Conservation (phyloP, 2,888 invertebrate genomes). For the Philereme vetulata region DNA sequence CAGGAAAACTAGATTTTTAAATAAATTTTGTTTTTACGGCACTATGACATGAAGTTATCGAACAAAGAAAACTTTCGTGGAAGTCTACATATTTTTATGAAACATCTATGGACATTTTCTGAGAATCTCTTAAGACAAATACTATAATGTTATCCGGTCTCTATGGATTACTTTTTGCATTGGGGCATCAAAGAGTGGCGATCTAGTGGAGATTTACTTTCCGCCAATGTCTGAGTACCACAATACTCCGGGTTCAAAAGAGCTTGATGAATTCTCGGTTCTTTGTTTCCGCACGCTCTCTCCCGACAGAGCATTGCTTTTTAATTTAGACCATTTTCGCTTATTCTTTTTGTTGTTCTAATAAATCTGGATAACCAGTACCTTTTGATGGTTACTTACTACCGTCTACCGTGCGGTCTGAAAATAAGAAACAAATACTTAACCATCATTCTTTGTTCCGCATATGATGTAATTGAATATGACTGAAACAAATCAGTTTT, state of each 20-base stretch:
- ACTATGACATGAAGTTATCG: too few species aligned
- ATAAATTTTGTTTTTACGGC: too few species aligned
- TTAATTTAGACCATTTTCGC: conserved; percentile 80
- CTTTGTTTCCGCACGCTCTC: conserved; percentile 80
- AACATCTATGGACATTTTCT: too few species aligned
- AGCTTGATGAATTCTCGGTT: conserved; percentile 79
- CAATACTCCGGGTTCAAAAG: conserved; percentile 78
- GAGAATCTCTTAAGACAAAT: background rate
- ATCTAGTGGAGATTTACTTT: conserved; percentile 77
- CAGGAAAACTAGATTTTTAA: too few species aligned
- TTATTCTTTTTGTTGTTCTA: conserved; percentile 70
- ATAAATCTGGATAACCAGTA: conserved; percentile 70
- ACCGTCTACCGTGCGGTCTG: conserved; percentile 31
- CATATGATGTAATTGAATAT: too few species aligned
- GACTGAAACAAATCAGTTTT: too few species aligned
- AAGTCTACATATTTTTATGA: too few species aligned
- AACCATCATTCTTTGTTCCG: too few species aligned
- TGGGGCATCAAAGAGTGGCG: conserved; percentile 76
- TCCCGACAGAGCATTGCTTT: conserved; percentile 80
- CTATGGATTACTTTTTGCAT: conserved; percentile 69
- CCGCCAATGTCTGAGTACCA: conserved; percentile 74
- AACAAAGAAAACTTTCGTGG: too few species aligned
- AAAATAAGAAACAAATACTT: background rate
- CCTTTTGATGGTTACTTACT: conserved; percentile 41
- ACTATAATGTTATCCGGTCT: background rate